Evolutionary conservation across 1,140 invertebrate species (phyloP).

Genomic region (Ips nitidus): DNA sequence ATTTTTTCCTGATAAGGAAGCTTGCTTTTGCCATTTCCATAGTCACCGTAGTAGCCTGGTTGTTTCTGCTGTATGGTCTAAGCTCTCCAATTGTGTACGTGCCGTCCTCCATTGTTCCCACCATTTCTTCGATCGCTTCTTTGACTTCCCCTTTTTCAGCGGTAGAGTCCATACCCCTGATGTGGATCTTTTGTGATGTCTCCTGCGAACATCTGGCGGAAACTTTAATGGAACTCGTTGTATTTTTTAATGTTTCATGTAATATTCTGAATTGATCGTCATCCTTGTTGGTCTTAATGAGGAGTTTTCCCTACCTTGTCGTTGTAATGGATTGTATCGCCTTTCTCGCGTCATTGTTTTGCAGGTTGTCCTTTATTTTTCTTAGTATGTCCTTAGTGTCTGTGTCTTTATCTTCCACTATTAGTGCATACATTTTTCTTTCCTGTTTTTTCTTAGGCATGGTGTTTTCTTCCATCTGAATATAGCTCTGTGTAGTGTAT

Average conservation of each 20-base stretch:
- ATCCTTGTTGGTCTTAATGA: background rate
- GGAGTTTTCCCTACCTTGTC: background rate
- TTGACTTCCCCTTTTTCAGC: background rate
- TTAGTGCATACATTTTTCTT: background rate
- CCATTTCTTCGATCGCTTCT: background rate
- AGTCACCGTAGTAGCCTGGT: too few relatives aligned
- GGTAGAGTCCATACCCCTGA: background rate
- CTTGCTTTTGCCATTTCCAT: conserved; percentile 1
- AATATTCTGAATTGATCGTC: background rate
- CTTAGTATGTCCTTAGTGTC: background rate
- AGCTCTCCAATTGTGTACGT: too few relatives aligned
- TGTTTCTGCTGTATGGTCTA: too few relatives aligned
- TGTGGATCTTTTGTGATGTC: background rate
- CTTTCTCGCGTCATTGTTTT: too few relatives aligned
- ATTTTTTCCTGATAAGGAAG: background rate
- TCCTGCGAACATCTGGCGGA: background rate
- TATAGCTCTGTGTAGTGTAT: background rate
- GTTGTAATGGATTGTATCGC: too few relatives aligned
- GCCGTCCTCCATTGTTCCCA: too few relatives aligned
- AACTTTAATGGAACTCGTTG: background rate
- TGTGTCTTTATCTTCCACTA: background rate
- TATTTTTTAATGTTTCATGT: background rate
- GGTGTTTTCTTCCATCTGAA: background rate
- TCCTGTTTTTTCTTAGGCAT: too few relatives aligned
- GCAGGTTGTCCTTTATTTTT: background rate